These are phyloP conservation scores for Lepus oiostolus DNA, from an alignment of 2,797 vertebrate species.

Conservation along the genomic window DNA sequence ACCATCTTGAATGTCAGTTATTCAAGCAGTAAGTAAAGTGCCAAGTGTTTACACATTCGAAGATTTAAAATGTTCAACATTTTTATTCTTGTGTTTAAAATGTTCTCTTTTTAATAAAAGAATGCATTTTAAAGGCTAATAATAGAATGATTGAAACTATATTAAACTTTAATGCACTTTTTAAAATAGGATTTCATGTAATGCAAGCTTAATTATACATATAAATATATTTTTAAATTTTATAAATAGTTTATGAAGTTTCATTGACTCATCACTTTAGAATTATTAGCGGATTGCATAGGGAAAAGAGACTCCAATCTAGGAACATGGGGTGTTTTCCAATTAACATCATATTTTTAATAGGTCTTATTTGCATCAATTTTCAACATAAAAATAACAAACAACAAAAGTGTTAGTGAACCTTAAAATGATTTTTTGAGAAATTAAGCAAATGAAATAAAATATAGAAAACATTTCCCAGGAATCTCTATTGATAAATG, in stretches of 20 bases:
- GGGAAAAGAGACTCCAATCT: not conserved
- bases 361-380: not conserved
- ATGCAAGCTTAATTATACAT: not conserved
- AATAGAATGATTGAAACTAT: not conserved
- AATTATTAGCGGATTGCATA: not conserved
- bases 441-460: not conserved
- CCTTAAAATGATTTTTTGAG: not conserved
- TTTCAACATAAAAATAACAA: conserved; percentile 31
- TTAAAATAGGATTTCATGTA: conserved; percentile 35
- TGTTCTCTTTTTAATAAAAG: conserved; percentile 39
- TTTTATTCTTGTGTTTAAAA: conserved; percentile 47
- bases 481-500: not conserved
- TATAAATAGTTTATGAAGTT: not conserved
- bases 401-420: not conserved
- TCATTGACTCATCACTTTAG: not conserved
- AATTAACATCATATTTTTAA: not conserved
- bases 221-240: not conserved
- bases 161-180: not conserved
- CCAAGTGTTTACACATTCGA: conserved; percentile 51
- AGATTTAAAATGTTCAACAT: conserved; percentile 44
- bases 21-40: conserved; percentile 3
- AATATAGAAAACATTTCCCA: not conserved
- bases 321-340: not conserved
- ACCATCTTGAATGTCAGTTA: conserved; percentile 29
- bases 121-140: conserved; percentile 9